Evolutionary conservation across 2,113 vertebrate genomes (phyloP).

Genomic region (Alouatta palliata): DNA sequence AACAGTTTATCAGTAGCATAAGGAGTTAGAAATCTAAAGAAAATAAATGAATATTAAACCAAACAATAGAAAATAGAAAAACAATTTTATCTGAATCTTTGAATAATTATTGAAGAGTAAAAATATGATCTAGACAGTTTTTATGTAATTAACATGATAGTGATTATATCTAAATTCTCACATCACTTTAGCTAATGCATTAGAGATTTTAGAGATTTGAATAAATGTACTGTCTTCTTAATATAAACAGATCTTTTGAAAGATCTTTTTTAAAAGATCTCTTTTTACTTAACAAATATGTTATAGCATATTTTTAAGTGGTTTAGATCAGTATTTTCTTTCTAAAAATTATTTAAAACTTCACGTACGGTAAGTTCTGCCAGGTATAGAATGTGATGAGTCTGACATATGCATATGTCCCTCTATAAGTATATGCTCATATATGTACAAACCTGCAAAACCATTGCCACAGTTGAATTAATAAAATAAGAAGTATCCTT

Average conservation of each 20-base stretch:
- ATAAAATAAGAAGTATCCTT: neutral
- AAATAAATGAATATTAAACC: neutral
- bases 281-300: neutral
- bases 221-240: neutral
- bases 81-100: neutral
- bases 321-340: neutral
- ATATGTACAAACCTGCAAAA: neutral
- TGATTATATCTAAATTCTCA: neutral
- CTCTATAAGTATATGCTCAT: neutral
- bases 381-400: neutral
- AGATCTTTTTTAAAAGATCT: neutral
- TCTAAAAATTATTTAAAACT: neutral
- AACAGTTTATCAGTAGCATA: neutral
- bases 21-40: neutral
- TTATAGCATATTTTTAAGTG: neutral
- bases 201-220: neutral
- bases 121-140: neutral
- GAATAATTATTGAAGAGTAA: neutral
- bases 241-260: neutral
- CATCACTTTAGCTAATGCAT: neutral
- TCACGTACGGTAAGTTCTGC: neutral
- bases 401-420: neutral
- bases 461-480: neutral
- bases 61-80: neutral
- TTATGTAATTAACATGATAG: neutral